Base-by-base conservation (phyloP, 2,888 invertebrate genomes). In the Taphrorychus bicolor region DNA sequence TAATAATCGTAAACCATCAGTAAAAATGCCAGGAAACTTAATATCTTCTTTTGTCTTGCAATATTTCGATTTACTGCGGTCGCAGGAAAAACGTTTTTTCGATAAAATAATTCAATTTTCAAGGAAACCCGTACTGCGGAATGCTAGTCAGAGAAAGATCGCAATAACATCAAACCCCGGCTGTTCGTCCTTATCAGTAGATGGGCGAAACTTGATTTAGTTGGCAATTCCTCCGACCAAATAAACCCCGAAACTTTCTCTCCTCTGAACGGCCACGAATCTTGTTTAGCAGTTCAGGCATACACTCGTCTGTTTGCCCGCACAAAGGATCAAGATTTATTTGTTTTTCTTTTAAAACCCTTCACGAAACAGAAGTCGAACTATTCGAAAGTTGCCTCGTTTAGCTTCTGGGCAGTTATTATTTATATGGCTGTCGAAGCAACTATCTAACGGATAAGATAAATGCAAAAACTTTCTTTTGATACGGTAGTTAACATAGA, bases 301-400 rank as follows among this genome's bases (percentile, higher is more conserved):
- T 54, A 62, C 54, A 22, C 54, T 62, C 42, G 48, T 42, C 52
- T 53, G 59, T 59, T 65, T 59, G 59, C 53, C 59, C 18, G 49
- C 52, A 59, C 56, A 49, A 60, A 54, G 66, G 56, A 49, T 17
- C 52, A 57, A 67, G 62, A 67, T 67, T 67, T 67, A 67, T 67
- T 67, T 62, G 59, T 67, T 67, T 67, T 67, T 59, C 67, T 67
- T 67, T 58, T 52, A 62, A 62, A 67, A 58, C 58, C 52, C 53
- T 22, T 49, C 61, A 24, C 52, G 57, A 66, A 60, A 54, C 54
- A 58, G 42, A 57, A 61, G 57, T 60, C 51, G 24, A 51, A 66
- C 51, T 56, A 51, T 66, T 60, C 41, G 54, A 59, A 66, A 51
- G 7, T 61, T 66, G 60, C 60, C 54, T 24, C 21, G 40, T 18